Percentiles rank a stretch among this genome's conserved stretches.
Conservation (phyloP, 2,113 vertebrate genomes). For the Xenus cinereus region DNA sequence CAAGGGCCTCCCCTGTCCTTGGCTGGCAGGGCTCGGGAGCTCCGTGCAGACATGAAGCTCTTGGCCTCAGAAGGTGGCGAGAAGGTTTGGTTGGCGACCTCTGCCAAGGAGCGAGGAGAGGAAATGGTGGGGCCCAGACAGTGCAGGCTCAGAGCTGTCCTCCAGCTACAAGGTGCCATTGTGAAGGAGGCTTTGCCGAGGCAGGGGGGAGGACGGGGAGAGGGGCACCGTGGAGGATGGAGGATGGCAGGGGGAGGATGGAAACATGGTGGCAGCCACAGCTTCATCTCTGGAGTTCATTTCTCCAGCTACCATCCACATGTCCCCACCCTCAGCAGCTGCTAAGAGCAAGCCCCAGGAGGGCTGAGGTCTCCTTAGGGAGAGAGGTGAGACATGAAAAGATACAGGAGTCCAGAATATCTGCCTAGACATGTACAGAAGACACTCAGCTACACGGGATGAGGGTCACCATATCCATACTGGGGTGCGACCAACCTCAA, state of each 20-base stretch:
- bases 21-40: conserved; percentile 31
- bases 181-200: not conserved
- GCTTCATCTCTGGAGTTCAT: not conserved
- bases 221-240: not conserved
- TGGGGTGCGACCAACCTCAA: not conserved
- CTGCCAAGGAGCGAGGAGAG: conserved; percentile 27
- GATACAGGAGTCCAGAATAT: not conserved
- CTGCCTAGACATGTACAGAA: not conserved
- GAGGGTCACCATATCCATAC: rapidly evolving
- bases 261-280: not conserved
- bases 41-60: not conserved
- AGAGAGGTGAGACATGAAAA: not conserved
- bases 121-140: conserved; percentile 13
- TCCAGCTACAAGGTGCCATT: conserved; percentile 43
- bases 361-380: not conserved
- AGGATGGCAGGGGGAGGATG: not conserved
- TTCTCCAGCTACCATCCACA: rapidly evolving
- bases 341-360: not conserved
- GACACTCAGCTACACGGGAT: not conserved
- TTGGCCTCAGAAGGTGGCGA: conserved; percentile 41
- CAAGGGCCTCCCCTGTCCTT: conserved; percentile 60
- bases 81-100: conserved; percentile 12
- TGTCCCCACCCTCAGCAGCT: not conserved
- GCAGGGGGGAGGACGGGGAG: not conserved
- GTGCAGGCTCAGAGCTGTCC: conserved; percentile 15